phyloP scores from a whole-genome alignment of 2,113 vertebrate species.

The Mesitornis unicolor region DNA sequence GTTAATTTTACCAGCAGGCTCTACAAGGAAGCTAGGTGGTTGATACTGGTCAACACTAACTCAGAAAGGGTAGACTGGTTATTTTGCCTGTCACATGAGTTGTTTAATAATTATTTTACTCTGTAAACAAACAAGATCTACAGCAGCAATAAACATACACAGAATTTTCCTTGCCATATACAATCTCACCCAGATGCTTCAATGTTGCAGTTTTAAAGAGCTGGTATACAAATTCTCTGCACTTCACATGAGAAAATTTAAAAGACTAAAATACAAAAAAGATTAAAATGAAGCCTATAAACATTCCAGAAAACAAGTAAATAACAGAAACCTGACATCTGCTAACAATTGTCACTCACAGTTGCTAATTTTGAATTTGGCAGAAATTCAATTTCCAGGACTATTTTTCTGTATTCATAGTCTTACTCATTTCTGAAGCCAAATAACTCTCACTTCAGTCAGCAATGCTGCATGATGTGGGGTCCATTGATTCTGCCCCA shows the following conservation, averaged over 20 bases:
- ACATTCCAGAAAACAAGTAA: background rate
- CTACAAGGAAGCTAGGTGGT: background rate
- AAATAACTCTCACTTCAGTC: background rate
- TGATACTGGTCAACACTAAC: background rate
- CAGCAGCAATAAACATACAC: background rate
- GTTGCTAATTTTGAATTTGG: slow-evolving; percentile 16
- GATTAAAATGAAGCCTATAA: background rate
- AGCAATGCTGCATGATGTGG: background rate
- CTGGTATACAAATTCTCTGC: background rate
- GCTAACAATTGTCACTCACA: background rate
- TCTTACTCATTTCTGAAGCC: background rate
- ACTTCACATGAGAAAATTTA: background rate
- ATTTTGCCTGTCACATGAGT: background rate
- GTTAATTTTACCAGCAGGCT: background rate
- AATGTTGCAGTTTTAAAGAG: background rate
- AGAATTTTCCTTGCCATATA: background rate
- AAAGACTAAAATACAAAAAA: background rate
- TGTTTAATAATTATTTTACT: background rate
- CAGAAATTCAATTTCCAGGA: background rate
- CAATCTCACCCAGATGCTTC: background rate
- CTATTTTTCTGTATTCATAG: background rate
- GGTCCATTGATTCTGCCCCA: background rate
- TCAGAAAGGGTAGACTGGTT: background rate
- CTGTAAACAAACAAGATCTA: background rate
- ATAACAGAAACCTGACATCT: slow-evolving; percentile 11